Percentiles rank a stretch among this genome's conserved stretches.
Conservation (phyloP, 1,140 invertebrate genomes). For the Latrodectus geometricus region DNA sequence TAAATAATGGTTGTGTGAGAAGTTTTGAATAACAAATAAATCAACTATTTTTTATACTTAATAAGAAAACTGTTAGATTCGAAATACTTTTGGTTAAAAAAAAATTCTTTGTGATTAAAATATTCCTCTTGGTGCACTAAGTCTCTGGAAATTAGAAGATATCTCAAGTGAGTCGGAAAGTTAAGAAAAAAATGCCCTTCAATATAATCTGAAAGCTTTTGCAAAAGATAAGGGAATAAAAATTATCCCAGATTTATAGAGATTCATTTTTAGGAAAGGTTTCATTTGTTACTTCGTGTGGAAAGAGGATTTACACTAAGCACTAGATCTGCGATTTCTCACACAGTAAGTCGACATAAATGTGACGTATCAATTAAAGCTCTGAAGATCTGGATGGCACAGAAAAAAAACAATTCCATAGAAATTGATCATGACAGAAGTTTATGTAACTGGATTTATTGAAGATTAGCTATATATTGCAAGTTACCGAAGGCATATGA, state of each 20-base stretch:
- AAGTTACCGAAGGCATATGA: no score
- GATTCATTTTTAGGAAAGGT: constrained; percentile 1
- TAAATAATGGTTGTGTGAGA: no score
- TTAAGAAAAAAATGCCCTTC: not conserved
- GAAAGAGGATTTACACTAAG: not conserved
- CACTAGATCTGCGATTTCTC: not conserved
- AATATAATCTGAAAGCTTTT: not conserved
- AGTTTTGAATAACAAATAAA: no score
- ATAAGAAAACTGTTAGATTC: no score
- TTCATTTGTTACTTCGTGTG: not conserved
- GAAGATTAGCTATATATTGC: no score
- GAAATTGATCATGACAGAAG: no score
- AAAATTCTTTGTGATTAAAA: not conserved
- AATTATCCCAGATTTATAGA: not conserved
- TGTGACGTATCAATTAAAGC: not conserved
- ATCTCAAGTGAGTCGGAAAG: not conserved
- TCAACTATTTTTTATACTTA: no score
- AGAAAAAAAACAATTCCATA: no score
- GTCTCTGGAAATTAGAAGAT: not conserved
- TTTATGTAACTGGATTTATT: no score
- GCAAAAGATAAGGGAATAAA: not conserved
- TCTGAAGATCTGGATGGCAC: no score
- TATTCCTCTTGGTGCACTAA: not conserved
- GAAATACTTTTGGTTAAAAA: not conserved
- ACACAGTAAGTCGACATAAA: not conserved